Evolutionary conservation across 1,140 invertebrate genomes (phyloP).

Genomic region (Procambarus virginalis): DNA sequence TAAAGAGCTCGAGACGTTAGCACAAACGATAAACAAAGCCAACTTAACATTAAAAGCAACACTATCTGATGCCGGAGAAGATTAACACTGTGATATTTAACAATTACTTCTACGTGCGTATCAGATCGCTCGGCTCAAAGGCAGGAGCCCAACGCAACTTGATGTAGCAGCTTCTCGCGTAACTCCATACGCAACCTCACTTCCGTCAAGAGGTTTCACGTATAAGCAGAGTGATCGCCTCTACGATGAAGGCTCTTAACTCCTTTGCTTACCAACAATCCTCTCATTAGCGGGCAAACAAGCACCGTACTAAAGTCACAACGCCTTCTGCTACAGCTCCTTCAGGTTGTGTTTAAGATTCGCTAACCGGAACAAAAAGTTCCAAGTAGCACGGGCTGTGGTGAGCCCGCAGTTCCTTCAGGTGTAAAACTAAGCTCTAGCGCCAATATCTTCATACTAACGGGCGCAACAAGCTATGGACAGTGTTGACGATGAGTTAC

Average conservation of each 20-base stretch:
- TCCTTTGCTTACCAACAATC: neutral
- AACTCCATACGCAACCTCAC: too few species aligned
- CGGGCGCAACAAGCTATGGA: neutral
- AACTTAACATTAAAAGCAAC: neutral
- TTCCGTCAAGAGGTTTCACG: too few species aligned
- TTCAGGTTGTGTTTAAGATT: neutral
- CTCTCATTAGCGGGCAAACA: neutral
- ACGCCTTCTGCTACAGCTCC: neutral
- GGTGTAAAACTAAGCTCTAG: neutral
- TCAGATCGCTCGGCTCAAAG: neutral
- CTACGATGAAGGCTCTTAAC: too few species aligned
- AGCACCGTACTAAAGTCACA: neutral
- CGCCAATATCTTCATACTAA: neutral
- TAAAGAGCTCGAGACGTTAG: too few species aligned
- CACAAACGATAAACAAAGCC: neutral
- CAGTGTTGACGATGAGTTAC: neutral
- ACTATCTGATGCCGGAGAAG: neutral
- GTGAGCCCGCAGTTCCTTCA: neutral
- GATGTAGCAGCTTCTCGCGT: neutral
- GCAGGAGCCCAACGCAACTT: neutral
- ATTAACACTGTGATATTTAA: neutral
- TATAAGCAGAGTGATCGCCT: too few species aligned
- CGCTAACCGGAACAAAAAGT: too few species aligned
- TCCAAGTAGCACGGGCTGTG: too few species aligned
- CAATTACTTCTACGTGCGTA: neutral